Percentiles rank a stretch among this genome's conserved stretches.
Conservation (phyloP, 2,888 invertebrate genomes). For the Teinopalpus imperialis region DNA sequence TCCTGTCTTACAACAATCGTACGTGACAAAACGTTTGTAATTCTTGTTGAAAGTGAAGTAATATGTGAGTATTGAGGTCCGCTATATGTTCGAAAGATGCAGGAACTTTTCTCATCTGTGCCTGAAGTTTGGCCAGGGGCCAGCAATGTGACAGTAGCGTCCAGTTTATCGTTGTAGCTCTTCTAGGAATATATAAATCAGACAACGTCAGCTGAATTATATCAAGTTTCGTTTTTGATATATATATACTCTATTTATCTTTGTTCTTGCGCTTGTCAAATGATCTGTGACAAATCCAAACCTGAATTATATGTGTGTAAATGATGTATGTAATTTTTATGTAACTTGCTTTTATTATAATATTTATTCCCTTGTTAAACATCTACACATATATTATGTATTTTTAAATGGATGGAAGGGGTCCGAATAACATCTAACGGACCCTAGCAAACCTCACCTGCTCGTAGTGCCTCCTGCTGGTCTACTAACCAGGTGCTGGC, state of each 20-base stretch:
- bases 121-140: conserved; percentile 57
- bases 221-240: conserved; percentile 7
- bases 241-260: conserved; percentile 2
- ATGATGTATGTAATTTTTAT: too few species aligned
- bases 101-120: conserved; percentile 41
- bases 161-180: conserved; percentile 26
- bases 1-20: not conserved
- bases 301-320: too few species aligned
- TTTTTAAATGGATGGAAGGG: too few species aligned
- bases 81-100: conserved; percentile 8
- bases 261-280: too few species aligned
- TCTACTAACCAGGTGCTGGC: too few species aligned
- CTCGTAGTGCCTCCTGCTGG: too few species aligned
- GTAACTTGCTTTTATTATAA: too few species aligned
- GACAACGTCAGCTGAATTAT: conserved; percentile 25
- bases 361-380: too few species aligned
- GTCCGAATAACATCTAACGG: too few species aligned
- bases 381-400: too few species aligned
- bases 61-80: conserved; percentile 1
- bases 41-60: conserved; percentile 4
- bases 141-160: conserved; percentile 49
- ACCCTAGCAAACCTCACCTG: too few species aligned
- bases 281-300: too few species aligned
- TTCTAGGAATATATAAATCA: conserved; percentile 29
- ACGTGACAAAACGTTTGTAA: conserved; percentile 3